A percentile compares a stretch with the other conserved stretches of the same genome.
Conservation (phyloP, 2,113 vertebrate genomes). For the Odocoileus hemionus region DNA sequence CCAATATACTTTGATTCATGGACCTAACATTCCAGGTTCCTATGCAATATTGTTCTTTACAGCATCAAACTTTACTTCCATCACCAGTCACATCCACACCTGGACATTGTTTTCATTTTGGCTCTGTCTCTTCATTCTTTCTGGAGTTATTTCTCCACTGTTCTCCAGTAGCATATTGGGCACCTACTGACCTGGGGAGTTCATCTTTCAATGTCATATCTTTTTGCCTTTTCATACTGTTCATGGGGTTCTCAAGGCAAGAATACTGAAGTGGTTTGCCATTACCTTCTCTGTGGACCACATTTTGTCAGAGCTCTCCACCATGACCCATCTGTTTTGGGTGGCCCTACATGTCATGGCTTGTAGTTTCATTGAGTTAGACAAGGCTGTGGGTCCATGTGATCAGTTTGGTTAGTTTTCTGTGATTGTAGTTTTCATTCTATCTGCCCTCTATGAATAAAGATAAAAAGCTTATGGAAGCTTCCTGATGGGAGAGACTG, state of each 20-base stretch:
- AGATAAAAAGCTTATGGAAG: not conserved
- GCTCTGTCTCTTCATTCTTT: not conserved
- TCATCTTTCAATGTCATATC: not conserved
- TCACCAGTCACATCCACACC: not conserved
- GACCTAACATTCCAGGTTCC: not conserved
- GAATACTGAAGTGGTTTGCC: not conserved
- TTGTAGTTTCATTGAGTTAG: not conserved
- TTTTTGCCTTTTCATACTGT: not conserved
- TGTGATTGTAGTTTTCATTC: not conserved
- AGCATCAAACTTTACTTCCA: not conserved
- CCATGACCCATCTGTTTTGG: not conserved
- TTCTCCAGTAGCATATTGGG: not conserved
- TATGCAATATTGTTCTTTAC: not conserved
- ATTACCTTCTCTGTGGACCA: not conserved
- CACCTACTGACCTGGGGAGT: not conserved
- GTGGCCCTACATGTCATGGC: not conserved
- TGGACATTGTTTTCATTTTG: not conserved
- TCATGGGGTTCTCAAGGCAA: not conserved
- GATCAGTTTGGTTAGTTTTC: not conserved
- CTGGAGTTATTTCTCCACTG: not conserved
- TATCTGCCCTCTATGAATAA: not conserved
- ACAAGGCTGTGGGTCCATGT: not conserved
- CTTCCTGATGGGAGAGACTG: not conserved
- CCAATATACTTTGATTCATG: not conserved
- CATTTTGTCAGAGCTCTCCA: not conserved